Conservation (phyloP, 2,113 vertebrate species). For the Antennarius striatus region DNA sequence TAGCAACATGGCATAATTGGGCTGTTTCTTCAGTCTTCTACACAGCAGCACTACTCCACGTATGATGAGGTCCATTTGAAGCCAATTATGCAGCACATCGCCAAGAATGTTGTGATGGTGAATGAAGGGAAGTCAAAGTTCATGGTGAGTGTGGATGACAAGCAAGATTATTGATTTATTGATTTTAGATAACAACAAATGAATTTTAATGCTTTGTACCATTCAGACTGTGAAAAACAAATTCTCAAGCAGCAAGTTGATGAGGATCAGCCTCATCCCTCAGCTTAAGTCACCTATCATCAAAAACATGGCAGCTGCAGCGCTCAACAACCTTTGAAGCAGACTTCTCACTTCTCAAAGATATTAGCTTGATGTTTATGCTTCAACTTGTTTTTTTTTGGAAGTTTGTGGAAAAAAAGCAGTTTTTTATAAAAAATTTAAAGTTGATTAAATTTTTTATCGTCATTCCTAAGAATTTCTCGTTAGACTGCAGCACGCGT, state of each 20-base stretch:
- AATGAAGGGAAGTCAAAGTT: constrained; percentile 85
- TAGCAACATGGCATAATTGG: too few relatives aligned
- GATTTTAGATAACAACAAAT: too few relatives aligned
- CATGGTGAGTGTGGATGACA: constrained; percentile 23
- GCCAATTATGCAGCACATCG: constrained; percentile 67
- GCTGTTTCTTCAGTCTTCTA: too few relatives aligned
- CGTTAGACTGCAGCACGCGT: not conserved
- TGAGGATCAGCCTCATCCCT: constrained; percentile 86
- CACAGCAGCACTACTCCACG: constrained; percentile 81
- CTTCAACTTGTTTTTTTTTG: too few relatives aligned
- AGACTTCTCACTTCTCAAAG: too few relatives aligned
- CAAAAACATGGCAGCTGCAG: constrained; percentile 78
- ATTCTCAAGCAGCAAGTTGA: constrained; percentile 85
- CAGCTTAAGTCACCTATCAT: constrained; percentile 80
- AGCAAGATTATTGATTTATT: too few relatives aligned
- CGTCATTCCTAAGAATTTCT: not conserved
- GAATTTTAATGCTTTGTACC: too few relatives aligned
- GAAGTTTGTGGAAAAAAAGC: too few relatives aligned
- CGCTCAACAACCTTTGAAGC: constrained; percentile 39
- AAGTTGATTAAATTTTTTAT: too few relatives aligned
- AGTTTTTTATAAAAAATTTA: too few relatives aligned
- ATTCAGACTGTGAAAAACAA: constrained; percentile 83
- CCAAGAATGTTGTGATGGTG: constrained; percentile 87
- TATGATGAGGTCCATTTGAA: constrained; percentile 64
- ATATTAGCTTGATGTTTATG: too few relatives aligned